Base-by-base conservation (phyloP, 2,113 vertebrate genomes). In the Gambusia affinis region DNA sequence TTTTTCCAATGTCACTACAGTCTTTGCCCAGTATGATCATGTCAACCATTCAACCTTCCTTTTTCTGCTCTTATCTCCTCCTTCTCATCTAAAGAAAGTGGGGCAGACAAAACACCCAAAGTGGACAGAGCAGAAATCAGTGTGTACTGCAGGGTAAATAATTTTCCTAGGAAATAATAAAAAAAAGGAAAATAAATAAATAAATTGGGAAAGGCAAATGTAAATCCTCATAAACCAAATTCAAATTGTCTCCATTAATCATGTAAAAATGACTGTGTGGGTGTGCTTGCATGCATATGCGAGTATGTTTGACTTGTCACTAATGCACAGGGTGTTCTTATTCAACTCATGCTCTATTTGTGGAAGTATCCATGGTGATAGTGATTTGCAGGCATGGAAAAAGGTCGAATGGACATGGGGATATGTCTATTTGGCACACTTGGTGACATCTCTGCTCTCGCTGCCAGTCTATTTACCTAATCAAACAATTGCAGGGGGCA, bases 281-380 rank as follows among this genome's bases (percentile, higher is more conserved):
- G 73, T 82, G 6, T 60, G 47, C 57, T 29, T 22, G 64, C 61
- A 12, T 24, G 51, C 27, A 15, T 28, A 35, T 67, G 30, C 54
- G 22, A 76, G 60, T 35, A 65, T 37, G 7, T 80, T 66, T 73
- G 76, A 66, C 67, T 47, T 73, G 37, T 75, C 54, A 39, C 15
- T 64, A 78, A 85, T 76, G 83, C 62, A 80, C 78, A 31, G 62
- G 65, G 57, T 78, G 74, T 81, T 76, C 79, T 78, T 64, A 62
- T 85, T 85, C 68, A 80, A 67, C 75, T 64, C 73, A 83, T 88
- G 88, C 76, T 81, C 85, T 88, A 86, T 90, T 87, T 90, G 67
- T 84, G 75, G 80, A 87, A 69, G 92, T 88, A 86, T 87, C 89
- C 90, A 91, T 88, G 87, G 87, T 83, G 87, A 89, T 81, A 78